Base-by-base conservation (phyloP, 2,888 invertebrate species). In the Onthophagus sagittarius region DNA sequence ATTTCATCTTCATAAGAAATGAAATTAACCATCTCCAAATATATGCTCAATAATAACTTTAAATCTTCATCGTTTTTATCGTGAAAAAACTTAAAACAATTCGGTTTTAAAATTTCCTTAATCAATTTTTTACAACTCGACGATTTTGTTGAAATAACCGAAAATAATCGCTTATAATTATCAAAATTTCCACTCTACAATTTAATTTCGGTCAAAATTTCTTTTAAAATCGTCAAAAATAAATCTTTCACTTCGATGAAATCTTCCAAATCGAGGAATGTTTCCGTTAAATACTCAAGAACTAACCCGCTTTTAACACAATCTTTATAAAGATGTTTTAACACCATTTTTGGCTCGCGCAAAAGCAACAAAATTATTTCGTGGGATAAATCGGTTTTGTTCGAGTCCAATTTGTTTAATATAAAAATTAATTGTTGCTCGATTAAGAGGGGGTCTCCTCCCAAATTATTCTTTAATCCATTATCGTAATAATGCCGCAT, bases 321-420 rank as follows among this genome's bases (percentile, higher is more conserved):
- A 75, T 81, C 80, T 9, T 71, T 75, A 72, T 80, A 83, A 3
- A 84, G 75, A 70, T 76, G 77, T 5, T 31, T 72, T 23, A 84
- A 75, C 62, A 82, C 79, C 23, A 76, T 39, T 62, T 77, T 73
- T 0, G 83, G 81, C 78, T 83, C 82, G 79, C 84, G 82, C 62
- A 85, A 72, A 7, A 84, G 73, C 62, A 84, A 72, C 23, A 84
- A 75, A 63, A 79, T 75, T 11, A 84, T 75, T 11, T 83, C 78
- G 75, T 79, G 80, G 11, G 74, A 71, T 64, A 79, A 75, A 23
- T 78, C 76, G 6, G 69, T 71, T 33, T 70, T 72, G 9, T 70
- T 63, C 33, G 76, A 72, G 15, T 79, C 77, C 6, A 81, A 64
- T 76, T 82, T 82, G 75, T 83, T 83, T 71, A 84, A 82, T 2